These are phyloP conservation scores for Lutjanus campechanus DNA, from an alignment of 2,797 vertebrate genomes.

Conservation along the genomic window DNA sequence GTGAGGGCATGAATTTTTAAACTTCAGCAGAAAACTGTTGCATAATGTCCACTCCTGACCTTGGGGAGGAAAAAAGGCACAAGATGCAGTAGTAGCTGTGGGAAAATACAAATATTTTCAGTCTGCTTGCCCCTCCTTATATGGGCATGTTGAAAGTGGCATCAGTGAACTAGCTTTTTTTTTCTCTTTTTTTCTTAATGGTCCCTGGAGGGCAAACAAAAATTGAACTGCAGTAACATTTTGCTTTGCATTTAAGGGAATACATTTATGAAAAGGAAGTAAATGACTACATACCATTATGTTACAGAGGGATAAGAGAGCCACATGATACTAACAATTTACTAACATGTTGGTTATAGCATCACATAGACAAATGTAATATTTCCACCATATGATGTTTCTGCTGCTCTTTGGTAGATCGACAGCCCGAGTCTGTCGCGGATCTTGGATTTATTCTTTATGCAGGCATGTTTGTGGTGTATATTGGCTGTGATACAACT, in stretches of 20 bases:
- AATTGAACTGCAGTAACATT: not conserved
- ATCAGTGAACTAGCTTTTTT: not conserved
- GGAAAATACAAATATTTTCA: not conserved
- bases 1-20: constrained; percentile 55
- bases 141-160: not conserved
- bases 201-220: not conserved
- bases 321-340: not conserved
- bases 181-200: no score
- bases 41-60: constrained; percentile 42
- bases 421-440: not conserved
- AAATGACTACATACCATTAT: no score
- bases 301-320: not conserved
- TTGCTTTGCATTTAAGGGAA: not conserved
- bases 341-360: not conserved
- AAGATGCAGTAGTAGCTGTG: not conserved
- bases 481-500: not conserved
- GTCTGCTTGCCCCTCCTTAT: not conserved
- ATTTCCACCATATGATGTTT: not conserved
- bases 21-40: constrained; percentile 36
- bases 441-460: not conserved
- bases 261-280: not conserved
- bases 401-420: not conserved
- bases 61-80: not conserved
- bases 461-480: not conserved
- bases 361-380: not conserved